Evolutionary conservation across 2,797 vertebrate species (phyloP).

Genomic region (Enteromius mattozi): DNA sequence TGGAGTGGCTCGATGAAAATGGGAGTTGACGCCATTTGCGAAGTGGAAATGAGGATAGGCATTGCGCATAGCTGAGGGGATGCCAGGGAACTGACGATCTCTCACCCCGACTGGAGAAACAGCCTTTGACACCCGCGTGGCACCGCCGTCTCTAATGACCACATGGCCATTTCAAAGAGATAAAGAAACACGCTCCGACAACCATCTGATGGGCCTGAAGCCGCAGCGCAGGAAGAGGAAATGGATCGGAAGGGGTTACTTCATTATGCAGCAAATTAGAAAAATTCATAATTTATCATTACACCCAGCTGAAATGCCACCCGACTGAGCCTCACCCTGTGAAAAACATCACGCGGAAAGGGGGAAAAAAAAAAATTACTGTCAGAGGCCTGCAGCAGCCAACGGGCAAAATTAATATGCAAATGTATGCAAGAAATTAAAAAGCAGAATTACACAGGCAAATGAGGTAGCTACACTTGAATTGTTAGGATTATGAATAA

Average conservation of each 20-base stretch:
- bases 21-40: constrained; percentile 63
- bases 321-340: constrained; percentile 95
- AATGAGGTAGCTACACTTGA: constrained; percentile 99
- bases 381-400: constrained; percentile 97
- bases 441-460: constrained; percentile 99
- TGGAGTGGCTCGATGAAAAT: constrained; percentile 62
- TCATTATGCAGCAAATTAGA: constrained; percentile 98
- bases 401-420: constrained; percentile 99
- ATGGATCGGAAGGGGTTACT: constrained; percentile 91
- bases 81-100: constrained; percentile 67
- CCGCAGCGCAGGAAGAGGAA: constrained; percentile 69
- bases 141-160: constrained; percentile 79
- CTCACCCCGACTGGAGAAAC: constrained; percentile 67
- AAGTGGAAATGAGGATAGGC: constrained; percentile 60
- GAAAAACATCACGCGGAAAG: constrained; percentile 89
- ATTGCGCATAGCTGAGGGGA: constrained; percentile 52
- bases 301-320: constrained; percentile 98
- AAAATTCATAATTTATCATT: constrained; percentile 99
- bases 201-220: constrained; percentile 60
- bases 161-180: constrained; percentile 69
- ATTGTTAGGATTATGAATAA: constrained; percentile 99
- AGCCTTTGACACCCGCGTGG: constrained; percentile 74
- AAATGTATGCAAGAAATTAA: constrained; percentile 99
- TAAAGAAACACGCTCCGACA: constrained; percentile 58
- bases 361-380: constrained; percentile 79